These are phyloP conservation scores for Neoaliturus tenellus DNA, from an alignment of 2,888 invertebrate genomes.

Conservation along the genomic window DNA sequence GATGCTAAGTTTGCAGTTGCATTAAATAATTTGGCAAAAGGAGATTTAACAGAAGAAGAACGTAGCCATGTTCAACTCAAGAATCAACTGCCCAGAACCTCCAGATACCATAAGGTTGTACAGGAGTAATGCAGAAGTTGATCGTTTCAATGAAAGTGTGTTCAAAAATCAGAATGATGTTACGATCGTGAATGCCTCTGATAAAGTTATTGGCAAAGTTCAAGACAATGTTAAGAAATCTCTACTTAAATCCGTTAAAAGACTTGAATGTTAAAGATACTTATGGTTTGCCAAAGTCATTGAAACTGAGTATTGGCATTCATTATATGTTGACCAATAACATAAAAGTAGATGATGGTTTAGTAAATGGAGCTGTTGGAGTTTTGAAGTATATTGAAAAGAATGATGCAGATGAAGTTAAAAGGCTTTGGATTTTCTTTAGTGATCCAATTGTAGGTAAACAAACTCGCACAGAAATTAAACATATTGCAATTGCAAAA, in stretches of 20 bases:
- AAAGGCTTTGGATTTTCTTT: too few species aligned
- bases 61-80: background rate
- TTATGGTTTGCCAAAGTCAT: too few species aligned
- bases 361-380: too few species aligned
- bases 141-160: background rate
- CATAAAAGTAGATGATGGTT: too few species aligned
- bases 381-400: too few species aligned
- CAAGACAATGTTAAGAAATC: background rate
- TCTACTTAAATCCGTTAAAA: background rate
- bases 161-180: background rate
- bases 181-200: background rate
- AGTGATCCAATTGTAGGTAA: too few species aligned
- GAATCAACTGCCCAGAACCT: constrained; percentile 75
- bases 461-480: too few species aligned
- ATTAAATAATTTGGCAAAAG: constrained; percentile 56
- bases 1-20: constrained; percentile 60
- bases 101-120: background rate
- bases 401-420: too few species aligned
- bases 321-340: background rate
- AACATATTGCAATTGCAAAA: too few species aligned
- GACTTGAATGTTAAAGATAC: background rate
- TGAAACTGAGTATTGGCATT: background rate
- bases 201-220: background rate
- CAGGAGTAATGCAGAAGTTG: too few species aligned
- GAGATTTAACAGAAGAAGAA: constrained; percentile 34